Evolutionary conservation across 2,888 invertebrate genomes (phyloP).

Genomic region (Chrysolina oricalcia): DNA sequence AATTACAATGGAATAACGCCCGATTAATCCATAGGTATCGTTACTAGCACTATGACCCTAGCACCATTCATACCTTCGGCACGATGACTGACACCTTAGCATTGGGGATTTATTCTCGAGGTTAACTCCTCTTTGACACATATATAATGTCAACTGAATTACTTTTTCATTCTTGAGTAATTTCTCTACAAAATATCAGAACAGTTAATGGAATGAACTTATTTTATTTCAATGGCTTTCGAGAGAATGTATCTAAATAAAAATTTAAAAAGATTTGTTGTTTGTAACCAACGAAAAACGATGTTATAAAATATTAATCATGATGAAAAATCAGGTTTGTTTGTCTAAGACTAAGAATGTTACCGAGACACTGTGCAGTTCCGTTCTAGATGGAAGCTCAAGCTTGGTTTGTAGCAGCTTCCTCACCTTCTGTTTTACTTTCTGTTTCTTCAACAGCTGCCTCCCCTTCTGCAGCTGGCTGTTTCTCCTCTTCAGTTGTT

Average conservation of each 20-base stretch:
- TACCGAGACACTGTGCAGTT: background rate
- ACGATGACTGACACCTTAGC: conserved; percentile 47
- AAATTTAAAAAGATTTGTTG: too few relatives aligned
- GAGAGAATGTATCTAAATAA: too few relatives aligned
- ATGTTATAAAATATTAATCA: too few relatives aligned
- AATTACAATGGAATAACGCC: conserved; percentile 44
- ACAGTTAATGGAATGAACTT: background rate
- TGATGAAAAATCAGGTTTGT: too few relatives aligned
- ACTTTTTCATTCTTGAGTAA: background rate
- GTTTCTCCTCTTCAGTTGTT: background rate
- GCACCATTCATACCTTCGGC: conserved; percentile 43
- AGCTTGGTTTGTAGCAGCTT: background rate
- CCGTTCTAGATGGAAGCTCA: background rate
- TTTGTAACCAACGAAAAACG: too few relatives aligned
- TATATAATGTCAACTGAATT: background rate
- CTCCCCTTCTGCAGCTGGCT: background rate
- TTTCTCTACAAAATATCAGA: background rate
- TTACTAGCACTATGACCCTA: conserved; percentile 42
- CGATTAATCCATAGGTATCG: conserved; percentile 44
- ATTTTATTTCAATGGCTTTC: background rate
- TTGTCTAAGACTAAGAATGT: background rate
- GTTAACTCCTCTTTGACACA: conserved; percentile 40
- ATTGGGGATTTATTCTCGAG: conserved; percentile 46
- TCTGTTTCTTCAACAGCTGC: background rate
- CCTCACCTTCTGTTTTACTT: background rate